phyloP scores from a whole-genome alignment of 2,888 invertebrate genomes.

The Psylliodes chrysocephalus region DNA sequence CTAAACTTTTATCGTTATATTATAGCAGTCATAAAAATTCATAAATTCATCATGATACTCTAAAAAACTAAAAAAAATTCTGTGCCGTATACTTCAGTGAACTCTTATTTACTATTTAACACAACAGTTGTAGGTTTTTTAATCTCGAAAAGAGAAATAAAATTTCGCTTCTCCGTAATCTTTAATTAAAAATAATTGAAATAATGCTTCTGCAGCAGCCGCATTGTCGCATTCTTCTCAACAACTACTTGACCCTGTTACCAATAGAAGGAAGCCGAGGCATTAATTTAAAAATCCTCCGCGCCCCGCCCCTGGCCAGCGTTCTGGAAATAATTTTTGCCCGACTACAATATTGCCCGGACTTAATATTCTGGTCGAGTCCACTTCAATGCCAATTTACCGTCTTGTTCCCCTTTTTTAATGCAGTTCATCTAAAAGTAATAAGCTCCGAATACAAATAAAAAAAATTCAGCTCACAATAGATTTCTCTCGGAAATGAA shows the following conservation, averaged over 20 bases:
- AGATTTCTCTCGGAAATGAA: constrained; percentile 1
- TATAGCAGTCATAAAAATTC: too few relatives aligned
- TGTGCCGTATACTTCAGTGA: too few relatives aligned
- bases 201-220: too few relatives aligned
- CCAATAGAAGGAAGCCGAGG: neutral
- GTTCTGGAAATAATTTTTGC: constrained; percentile 5
- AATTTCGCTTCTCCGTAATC: too few relatives aligned
- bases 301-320: neutral
- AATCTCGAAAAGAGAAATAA: too few relatives aligned
- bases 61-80: too few relatives aligned
- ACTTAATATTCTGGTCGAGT: constrained; percentile 7
- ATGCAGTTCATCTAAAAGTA: constrained; percentile 10
- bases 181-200: too few relatives aligned
- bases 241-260: neutral
- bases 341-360: constrained; percentile 8
- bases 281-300: neutral
- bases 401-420: neutral
- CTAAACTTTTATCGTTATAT: too few relatives aligned
- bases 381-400: constrained; percentile 10
- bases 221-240: too few relatives aligned
- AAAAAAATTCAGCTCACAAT: constrained; percentile 12
- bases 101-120: too few relatives aligned
- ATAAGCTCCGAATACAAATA: constrained; percentile 9
- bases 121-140: too few relatives aligned
- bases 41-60: too few relatives aligned